These are phyloP conservation scores for Luehdorfia chinensis DNA, from an alignment of 1,140 invertebrate species.

Conservation along the genomic window DNA sequence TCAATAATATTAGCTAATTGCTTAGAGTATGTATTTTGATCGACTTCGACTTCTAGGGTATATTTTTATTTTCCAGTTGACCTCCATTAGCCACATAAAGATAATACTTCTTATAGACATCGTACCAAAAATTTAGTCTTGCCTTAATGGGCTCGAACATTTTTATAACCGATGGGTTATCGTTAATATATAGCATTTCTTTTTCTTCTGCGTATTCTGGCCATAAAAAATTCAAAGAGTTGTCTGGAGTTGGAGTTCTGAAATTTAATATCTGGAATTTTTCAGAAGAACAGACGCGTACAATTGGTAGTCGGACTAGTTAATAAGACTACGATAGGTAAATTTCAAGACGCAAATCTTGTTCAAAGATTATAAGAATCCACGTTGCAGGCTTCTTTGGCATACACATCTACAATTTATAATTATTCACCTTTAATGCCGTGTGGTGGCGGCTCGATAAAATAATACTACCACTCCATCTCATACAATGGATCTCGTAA, in stretches of 20 bases:
- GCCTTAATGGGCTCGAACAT: not conserved
- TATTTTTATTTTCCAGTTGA: conserved; percentile 18
- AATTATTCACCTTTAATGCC: too few relatives aligned
- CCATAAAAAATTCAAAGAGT: conserved; percentile 9
- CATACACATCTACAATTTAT: too few relatives aligned
- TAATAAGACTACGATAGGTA: not conserved
- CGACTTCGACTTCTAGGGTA: too few relatives aligned
- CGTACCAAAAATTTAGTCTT: conserved; percentile 24
- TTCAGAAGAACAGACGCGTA: not conserved
- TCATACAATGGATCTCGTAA: too few relatives aligned
- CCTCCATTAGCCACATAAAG: conserved; percentile 17
- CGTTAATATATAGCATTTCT: conserved; percentile 17
- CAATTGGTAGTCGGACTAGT: not conserved
- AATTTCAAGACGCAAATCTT: not conserved
- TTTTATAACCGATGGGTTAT: conserved; percentile 13
- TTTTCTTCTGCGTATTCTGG: conserved; percentile 13
- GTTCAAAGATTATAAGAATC: not conserved
- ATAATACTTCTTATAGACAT: conserved; percentile 24
- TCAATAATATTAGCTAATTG: too few relatives aligned
- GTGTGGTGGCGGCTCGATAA: too few relatives aligned
- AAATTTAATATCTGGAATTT: conserved; percentile 3
- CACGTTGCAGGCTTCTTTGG: too few relatives aligned
- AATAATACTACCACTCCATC: too few relatives aligned
- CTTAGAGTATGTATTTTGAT: too few relatives aligned
- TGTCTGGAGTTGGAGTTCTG: conserved; percentile 21